Percentiles rank a stretch among this genome's conserved stretches.
These are phyloP conservation scores for Holocentrus rufus DNA, from an alignment of 2,797 vertebrate species.

Conservation along the genomic window DNA sequence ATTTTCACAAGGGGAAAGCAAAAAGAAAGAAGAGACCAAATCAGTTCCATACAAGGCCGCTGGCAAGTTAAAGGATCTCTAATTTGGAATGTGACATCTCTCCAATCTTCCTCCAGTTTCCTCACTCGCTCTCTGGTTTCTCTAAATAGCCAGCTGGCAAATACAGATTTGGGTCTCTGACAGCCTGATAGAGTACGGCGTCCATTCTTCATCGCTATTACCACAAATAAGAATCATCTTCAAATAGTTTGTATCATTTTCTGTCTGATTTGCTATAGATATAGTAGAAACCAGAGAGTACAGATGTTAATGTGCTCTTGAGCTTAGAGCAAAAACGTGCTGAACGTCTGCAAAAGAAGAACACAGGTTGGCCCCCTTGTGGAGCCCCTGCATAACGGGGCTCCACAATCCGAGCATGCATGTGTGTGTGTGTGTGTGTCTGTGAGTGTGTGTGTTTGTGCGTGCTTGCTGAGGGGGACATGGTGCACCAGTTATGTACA, in stretches of 20 bases:
- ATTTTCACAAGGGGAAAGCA: background rate
- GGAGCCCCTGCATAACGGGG: conserved; percentile 60
- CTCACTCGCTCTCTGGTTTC: background rate
- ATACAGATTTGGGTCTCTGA: background rate
- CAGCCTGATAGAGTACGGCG: background rate
- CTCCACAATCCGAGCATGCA: background rate
- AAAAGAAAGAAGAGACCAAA: conserved; percentile 1
- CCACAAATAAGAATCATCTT: background rate
- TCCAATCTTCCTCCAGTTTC: background rate
- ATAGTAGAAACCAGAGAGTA: background rate
- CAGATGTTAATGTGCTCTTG: background rate
- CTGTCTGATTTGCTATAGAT: background rate
- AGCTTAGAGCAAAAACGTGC: conserved; percentile 15
- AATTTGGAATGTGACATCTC: conserved; percentile 8
- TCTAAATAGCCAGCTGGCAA: background rate
- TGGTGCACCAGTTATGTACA: background rate
- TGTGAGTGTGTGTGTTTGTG: conserved; percentile 1
- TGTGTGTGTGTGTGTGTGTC: conserved; percentile 20
- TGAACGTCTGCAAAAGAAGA: conserved; percentile 25
- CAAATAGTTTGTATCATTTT: background rate
- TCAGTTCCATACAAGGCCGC: background rate
- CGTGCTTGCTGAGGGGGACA: background rate
- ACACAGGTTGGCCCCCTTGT: conserved; percentile 77
- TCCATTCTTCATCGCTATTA: background rate
- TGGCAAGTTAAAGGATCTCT: background rate